Evolutionary conservation across 2,113 vertebrate genomes (phyloP).

Genomic region (Scytalopus superciliaris): DNA sequence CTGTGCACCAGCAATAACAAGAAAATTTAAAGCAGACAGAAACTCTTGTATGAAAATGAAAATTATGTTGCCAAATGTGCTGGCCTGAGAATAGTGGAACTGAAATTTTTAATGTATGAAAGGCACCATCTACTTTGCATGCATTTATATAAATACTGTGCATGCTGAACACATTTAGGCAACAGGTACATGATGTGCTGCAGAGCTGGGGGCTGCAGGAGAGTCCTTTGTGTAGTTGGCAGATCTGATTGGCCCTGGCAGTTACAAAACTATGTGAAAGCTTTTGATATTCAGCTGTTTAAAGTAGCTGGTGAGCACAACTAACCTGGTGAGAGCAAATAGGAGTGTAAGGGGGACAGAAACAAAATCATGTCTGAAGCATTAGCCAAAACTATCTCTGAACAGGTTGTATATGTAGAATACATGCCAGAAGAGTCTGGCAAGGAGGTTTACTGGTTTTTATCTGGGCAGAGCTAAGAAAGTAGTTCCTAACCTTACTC

Average conservation of each 20-base stretch:
- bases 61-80: background rate
- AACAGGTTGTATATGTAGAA: background rate
- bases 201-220: background rate
- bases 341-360: background rate
- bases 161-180: background rate
- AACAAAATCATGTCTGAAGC: background rate
- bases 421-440: background rate
- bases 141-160: background rate
- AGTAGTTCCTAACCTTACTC: background rate
- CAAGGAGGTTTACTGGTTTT: background rate
- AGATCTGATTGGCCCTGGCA: background rate
- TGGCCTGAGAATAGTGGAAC: background rate
- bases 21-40: background rate
- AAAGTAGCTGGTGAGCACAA: background rate
- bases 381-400: background rate
- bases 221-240: background rate
- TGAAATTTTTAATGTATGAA: background rate
- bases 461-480: background rate
- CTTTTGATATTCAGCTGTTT: background rate
- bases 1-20: background rate
- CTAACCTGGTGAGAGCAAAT: background rate
- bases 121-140: background rate
- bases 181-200: accelerated
- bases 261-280: background rate
- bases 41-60: background rate